Conservation (phyloP, 1,140 invertebrate genomes). For the Drosophila nigrodunni region DNA sequence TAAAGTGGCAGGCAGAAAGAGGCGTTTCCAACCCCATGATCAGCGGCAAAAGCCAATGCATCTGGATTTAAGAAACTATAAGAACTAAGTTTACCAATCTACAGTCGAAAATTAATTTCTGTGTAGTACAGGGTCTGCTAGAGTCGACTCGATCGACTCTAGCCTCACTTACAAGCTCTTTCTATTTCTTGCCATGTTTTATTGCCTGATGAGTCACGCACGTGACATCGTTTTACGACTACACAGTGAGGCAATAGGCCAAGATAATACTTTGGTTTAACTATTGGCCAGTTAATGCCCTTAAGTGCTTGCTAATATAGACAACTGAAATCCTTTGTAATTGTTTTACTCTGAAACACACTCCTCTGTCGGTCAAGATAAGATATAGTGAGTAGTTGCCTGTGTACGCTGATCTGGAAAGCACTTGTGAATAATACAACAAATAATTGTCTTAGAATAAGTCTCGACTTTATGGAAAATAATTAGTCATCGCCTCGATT, state of each 20-base stretch:
- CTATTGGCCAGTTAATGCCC: conserved; percentile 7
- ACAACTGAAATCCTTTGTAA: not conserved
- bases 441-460: not conserved
- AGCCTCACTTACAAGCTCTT: not conserved
- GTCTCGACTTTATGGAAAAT: not conserved
- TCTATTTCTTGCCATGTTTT: not conserved
- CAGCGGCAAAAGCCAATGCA: too few relatives aligned
- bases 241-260: not conserved
- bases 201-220: conserved; percentile 18
- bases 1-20: too few relatives aligned
- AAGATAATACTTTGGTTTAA: not conserved
- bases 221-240: not conserved
- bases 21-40: too few relatives aligned
- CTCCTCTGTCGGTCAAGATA: not conserved
- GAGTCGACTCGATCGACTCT: too few relatives aligned
- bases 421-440: conserved; percentile 7
- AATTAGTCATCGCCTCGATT: not conserved
- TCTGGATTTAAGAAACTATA: too few relatives aligned
- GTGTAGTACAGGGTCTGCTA: too few relatives aligned
- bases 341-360: not conserved
- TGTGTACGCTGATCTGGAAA: not conserved
- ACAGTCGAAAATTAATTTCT: too few relatives aligned
- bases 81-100: too few relatives aligned
- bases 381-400: conserved; percentile 2
- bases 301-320: not conserved